Conservation (phyloP, 2,113 vertebrate species). For the Lutjanus erythropterus region DNA sequence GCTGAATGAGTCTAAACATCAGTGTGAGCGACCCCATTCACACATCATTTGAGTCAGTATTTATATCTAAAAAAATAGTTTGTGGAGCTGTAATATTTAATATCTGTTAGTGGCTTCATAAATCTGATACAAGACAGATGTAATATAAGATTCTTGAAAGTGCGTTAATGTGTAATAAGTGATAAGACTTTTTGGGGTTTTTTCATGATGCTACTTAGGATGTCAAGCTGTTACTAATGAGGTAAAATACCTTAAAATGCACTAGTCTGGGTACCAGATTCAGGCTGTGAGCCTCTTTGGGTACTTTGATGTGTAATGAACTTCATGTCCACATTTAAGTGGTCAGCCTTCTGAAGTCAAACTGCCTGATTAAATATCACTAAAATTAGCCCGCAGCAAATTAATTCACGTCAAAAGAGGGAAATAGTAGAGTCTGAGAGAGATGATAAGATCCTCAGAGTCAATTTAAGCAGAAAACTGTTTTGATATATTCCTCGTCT, state of each 20-base stretch:
- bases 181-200: not conserved
- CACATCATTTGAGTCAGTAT: not conserved
- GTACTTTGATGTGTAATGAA: conserved; percentile 5
- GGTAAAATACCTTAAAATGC: conserved; percentile 2
- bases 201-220: not conserved
- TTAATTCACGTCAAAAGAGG: conserved; percentile 7
- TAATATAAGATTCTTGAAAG: not conserved
- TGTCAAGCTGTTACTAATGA: not conserved
- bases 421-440: not conserved
- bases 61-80: not conserved
- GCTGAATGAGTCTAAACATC: not conserved
- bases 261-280: not conserved
- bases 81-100: not conserved
- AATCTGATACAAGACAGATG: not conserved
- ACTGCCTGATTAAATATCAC: conserved; percentile 7
- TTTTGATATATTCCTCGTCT: conserved; percentile 13
- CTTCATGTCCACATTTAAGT: not conserved
- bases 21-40: not conserved
- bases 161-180: not conserved
- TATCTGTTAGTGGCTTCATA: not conserved
- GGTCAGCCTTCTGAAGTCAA: conserved; percentile 1
- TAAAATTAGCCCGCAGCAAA: conserved; percentile 32
- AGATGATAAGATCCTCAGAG: conserved; percentile 6
- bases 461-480: not conserved
- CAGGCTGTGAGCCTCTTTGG: not conserved